Conservation (phyloP, 1,140 invertebrate species). For the Mycetomoellerius zeteki region DNA sequence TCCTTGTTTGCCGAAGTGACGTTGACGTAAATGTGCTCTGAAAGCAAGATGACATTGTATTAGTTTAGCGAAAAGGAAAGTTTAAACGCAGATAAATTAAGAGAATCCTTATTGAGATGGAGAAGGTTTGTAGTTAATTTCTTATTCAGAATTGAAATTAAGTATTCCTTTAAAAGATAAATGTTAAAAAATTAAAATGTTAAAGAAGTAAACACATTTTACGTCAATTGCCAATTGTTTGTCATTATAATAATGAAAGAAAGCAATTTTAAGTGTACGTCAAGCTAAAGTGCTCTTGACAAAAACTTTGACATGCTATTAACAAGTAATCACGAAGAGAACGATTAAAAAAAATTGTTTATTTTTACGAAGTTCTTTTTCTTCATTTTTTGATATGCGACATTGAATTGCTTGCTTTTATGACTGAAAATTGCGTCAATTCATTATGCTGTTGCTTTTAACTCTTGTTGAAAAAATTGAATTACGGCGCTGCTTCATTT, state of each 20-base stretch:
- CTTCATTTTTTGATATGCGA: background rate
- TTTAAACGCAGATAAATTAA: slow-evolving; percentile 11
- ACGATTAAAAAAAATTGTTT: background rate
- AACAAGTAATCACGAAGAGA: background rate
- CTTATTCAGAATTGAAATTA: background rate
- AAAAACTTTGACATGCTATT: background rate
- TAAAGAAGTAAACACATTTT: background rate
- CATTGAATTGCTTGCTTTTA: background rate
- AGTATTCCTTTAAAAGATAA: background rate
- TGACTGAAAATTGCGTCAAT: slow-evolving; percentile 16
- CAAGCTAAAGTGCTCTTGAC: background rate
- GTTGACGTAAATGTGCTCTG: slow-evolving; percentile 29
- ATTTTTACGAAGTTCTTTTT: background rate
- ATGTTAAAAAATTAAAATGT: background rate
- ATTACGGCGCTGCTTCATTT: background rate
- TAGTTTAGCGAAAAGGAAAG: slow-evolving; percentile 11
- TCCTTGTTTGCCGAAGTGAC: slow-evolving; percentile 47
- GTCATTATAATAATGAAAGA: background rate
- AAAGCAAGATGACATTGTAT: slow-evolving; percentile 39
- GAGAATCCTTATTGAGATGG: background rate
- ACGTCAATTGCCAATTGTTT: background rate
- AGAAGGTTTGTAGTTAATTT: background rate
- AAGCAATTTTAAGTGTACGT: slow-evolving; percentile 1
- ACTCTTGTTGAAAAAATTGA: background rate
- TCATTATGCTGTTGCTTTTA: background rate